These are phyloP conservation scores for Aplysia californica DNA, from an alignment of 1,140 invertebrate species.

Conservation along the genomic window DNA sequence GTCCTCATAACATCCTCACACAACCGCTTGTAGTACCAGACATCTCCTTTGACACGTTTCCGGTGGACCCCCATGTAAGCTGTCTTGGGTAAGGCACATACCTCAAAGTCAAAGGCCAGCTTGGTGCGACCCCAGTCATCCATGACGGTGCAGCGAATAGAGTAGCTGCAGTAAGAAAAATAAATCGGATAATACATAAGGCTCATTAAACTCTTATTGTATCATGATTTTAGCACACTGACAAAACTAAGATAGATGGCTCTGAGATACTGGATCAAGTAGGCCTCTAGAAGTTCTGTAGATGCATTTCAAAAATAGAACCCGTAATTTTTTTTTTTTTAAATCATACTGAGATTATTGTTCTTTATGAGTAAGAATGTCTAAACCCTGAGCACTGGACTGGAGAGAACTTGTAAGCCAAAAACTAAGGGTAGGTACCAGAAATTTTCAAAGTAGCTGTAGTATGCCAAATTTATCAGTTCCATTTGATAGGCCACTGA, in stretches of 20 bases:
- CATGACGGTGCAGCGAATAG: slow-evolving; percentile 73
- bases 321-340: too few relatives aligned
- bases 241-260: not conserved
- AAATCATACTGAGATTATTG: too few relatives aligned
- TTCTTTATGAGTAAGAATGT: too few relatives aligned
- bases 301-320: too few relatives aligned
- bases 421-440: too few relatives aligned
- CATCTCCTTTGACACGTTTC: slow-evolving; percentile 84
- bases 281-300: too few relatives aligned
- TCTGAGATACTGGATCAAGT: too few relatives aligned
- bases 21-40: slow-evolving; percentile 88
- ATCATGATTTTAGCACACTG: not conserved
- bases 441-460: too few relatives aligned
- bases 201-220: not conserved
- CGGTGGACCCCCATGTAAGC: slow-evolving; percentile 77
- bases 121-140: slow-evolving; percentile 70
- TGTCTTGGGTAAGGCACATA: slow-evolving; percentile 73
- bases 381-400: too few relatives aligned
- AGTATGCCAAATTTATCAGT: too few relatives aligned
- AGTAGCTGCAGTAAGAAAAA: slow-evolving; percentile 71
- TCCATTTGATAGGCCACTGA: too few relatives aligned
- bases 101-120: slow-evolving; percentile 84
- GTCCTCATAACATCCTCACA: slow-evolving; percentile 82
- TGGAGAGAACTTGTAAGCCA: too few relatives aligned
- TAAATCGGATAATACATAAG: not conserved